These are phyloP conservation scores for Chironex yamaguchii DNA, from an alignment of 30 jellyfish, hydroid and myxozoan species.

Conservation along the genomic window DNA sequence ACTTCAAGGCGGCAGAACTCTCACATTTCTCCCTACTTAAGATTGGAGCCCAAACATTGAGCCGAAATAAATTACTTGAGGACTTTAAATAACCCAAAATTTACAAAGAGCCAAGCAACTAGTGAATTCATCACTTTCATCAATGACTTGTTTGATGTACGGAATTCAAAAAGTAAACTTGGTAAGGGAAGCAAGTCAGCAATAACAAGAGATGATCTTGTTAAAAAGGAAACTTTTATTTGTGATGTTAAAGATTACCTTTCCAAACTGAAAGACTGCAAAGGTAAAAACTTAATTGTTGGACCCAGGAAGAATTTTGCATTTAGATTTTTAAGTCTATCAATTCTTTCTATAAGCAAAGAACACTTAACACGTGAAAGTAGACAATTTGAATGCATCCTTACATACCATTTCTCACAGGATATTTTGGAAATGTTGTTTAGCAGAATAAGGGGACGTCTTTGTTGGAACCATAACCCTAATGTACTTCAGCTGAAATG, in stretches of 20 bases:
- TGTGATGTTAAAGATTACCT: neutral
- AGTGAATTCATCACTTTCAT: slow-evolving; percentile 11
- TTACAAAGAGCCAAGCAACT: slow-evolving; percentile 27
- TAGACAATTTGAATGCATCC: slow-evolving; percentile 7
- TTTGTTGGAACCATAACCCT: slow-evolving; percentile 68
- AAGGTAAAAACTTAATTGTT: neutral
- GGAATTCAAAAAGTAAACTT: slow-evolving; percentile 24
- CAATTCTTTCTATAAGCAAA: neutral
- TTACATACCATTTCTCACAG: slow-evolving; percentile 48
- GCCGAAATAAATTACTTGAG: slow-evolving; percentile 18
- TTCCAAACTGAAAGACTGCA: neutral
- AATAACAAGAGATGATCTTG: slow-evolving; percentile 17
- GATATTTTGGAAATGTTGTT: slow-evolving; percentile 60
- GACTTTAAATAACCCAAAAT: neutral
- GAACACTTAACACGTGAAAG: neutral
- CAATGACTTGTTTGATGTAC: slow-evolving; percentile 29
- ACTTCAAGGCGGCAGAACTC: too few species aligned
- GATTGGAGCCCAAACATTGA: slow-evolving; percentile 55
- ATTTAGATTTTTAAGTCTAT: neutral
- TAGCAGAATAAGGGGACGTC: slow-evolving; percentile 55
- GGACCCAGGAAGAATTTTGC: neutral
- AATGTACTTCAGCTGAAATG: slow-evolving; percentile 27
- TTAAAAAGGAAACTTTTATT: neutral
- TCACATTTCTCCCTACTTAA: too few species aligned
- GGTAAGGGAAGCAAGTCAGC: slow-evolving; percentile 47